Base-by-base conservation (phyloP, 1,140 invertebrate genomes). In the Chymomyza costata region DNA sequence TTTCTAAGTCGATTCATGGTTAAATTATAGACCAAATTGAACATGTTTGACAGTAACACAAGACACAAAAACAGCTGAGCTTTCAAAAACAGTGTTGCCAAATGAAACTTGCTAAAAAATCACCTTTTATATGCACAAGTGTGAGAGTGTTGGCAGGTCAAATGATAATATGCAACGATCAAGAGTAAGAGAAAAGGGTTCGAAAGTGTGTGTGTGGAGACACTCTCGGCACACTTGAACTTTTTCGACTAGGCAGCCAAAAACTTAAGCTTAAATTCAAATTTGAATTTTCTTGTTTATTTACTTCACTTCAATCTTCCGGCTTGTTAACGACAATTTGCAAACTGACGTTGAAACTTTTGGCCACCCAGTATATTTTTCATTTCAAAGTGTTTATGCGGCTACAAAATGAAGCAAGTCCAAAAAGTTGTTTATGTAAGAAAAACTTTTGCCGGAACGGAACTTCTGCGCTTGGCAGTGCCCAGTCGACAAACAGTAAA, bases 331-430 rank as follows among this genome's bases (percentile, higher is more conserved):
- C 62, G 62, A 53, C 57, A 56, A 78, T 66, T 76, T 71, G 63
- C 40, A 39, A 47, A 37, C 1, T 15, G 10, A 6, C 40, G 31
- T 32, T 28, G 31, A 67, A 73, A 73, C 40, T 74, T 73, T 63
- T 51, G 13, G 18, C 35, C 39, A 17, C 39, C 17, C 21, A 17
- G 7, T 34, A 37, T 31, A 40, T 55, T 46, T 21, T n/a, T n/a
- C 67, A 78, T 78, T 80, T 78, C 67, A 80, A 80, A 80, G 71
- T 78, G 73, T 78, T 78, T 78, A 78, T 78, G 73, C 71, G 71
- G 73, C 74, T 78, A 78, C 67, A 80, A 80, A 78, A 80, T 80
- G 61, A 78, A 73, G 69, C 66, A 60, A 76, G 65, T 65, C 15
- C 43, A 71, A n/a, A n/a, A 78, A 80, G 67, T 78, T 76, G 70